Conservation (phyloP, 53 echinoderm and acorn worm species). For the Echinarachnius parma region DNA sequence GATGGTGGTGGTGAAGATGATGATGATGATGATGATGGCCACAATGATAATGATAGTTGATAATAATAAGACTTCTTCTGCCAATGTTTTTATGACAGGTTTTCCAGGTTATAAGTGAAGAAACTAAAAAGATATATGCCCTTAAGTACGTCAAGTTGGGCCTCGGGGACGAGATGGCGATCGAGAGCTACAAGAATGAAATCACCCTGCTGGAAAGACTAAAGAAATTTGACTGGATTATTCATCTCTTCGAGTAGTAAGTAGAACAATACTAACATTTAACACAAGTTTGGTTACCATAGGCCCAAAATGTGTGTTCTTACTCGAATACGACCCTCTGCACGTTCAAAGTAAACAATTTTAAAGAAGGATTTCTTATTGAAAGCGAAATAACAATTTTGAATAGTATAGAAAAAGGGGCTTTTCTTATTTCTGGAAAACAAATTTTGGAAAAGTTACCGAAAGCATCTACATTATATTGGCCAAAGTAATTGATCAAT, state of each 20-base stretch:
- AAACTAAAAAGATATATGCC: conserved; percentile 75
- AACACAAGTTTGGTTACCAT: no score
- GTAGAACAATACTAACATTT: conserved; percentile 28
- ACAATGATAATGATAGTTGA: not conserved
- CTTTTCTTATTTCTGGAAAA: no score
- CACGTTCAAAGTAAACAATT: no score
- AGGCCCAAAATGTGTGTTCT: no score
- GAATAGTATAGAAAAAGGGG: no score
- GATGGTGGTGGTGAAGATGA: not conserved
- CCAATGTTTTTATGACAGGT: conserved; percentile 39
- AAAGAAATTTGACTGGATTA: conserved; percentile 69
- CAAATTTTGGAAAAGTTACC: no score
- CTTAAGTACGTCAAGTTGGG: conserved; percentile 89
- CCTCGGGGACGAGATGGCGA: conserved; percentile 80
- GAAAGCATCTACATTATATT: no score
- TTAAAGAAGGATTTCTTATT: no score
- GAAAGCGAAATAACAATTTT: no score
- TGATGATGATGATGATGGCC: not conserved
- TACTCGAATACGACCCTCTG: no score
- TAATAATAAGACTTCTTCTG: not conserved
- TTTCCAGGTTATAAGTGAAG: conserved; percentile 74
- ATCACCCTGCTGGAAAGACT: conserved; percentile 80
- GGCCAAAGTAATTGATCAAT: no score
- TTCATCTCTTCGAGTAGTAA: conserved; percentile 90
- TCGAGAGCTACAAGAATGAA: conserved; percentile 93